These are phyloP conservation scores for Stylophora pistillata DNA, from an alignment of 64 coral and sea anemone species.

Conservation along the genomic window DNA sequence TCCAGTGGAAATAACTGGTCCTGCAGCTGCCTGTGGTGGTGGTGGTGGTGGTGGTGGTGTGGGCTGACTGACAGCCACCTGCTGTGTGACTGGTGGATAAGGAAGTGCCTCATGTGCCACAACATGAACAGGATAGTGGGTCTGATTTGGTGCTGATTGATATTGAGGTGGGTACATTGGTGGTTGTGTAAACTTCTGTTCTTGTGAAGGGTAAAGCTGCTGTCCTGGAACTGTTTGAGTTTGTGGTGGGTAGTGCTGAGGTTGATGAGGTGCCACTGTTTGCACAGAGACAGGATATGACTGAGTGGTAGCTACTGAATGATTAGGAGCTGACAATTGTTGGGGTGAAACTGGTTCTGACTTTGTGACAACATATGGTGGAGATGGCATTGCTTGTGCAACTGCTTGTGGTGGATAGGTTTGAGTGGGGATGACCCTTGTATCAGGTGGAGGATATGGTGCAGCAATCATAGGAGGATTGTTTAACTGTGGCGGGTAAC, in stretches of 20 bases:
- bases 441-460: constrained; percentile 39
- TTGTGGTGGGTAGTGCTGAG: constrained; percentile 27
- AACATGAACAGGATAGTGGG: constrained; percentile 8
- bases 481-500: constrained; percentile 12
- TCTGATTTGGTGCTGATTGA: constrained; percentile 30
- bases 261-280: neutral
- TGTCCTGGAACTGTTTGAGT: constrained; percentile 8
- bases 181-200: constrained; percentile 6
- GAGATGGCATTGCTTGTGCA: constrained; percentile 7
- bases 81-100: constrained; percentile 10
- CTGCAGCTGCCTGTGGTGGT: constrained; percentile 12
- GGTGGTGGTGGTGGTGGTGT: constrained; percentile 9
- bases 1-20: neutral
- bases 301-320: neutral
- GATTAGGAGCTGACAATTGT: constrained; percentile 20
- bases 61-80: constrained; percentile 29
- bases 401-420: constrained; percentile 1
- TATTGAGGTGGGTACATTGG: constrained; percentile 44
- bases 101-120: constrained; percentile 5
- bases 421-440: constrained; percentile 5
- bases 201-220: constrained; percentile 10
- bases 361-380: constrained; percentile 31
- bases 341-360: constrained; percentile 1
- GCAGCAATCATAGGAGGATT: constrained; percentile 2
- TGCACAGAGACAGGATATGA: constrained; percentile 27